Base-by-base conservation (phyloP, 1,140 invertebrate genomes). In the Heliothis virescens region DNA sequence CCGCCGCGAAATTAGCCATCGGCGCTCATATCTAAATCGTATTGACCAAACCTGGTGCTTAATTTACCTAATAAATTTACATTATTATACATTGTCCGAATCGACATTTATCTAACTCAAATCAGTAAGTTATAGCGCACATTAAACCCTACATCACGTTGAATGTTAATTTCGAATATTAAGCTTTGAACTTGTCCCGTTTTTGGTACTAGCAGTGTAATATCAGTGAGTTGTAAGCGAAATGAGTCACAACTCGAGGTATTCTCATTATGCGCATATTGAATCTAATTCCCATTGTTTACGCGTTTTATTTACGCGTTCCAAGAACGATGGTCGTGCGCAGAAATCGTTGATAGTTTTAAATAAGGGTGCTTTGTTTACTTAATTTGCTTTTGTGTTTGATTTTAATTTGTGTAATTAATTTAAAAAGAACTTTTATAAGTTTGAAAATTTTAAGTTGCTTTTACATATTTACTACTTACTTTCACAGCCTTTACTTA, bases 281-380 rank as follows among this genome's bases (percentile, higher is more conserved):
- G 73, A 77, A 77, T 75, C 29, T 63, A 53, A 73, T 79, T 78
- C 34, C 62, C 72, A 80, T 80, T 80, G 79, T 80, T 75, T 81
- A 81, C 63, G 65, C 67, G 48, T 76, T 79, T 74, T 81, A 77
- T 76, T 77, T 77, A 67, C 63, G 71, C 50, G 47, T 75, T 75
- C 72, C 72, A 21, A 48, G 55, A 60, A 59, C 29, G 72, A 52
- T 47, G 72, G 12, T 16, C 55, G 53, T 16, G 12, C 72, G 34
- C 55, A 50, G 26, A 62, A 48, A 4, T 21, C 11, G 18, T 9
- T 75, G 62, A 75, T 75, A 60, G 47, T 50, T 62, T 62, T 48
- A 62, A 57, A 4, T 74, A 75, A n/a, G 69, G 52, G 3, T 50
- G 13, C 48, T 75, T 75, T 41, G 34, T 41, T 41, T 41, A 41